Evolutionary conservation across 2,113 vertebrate species (phyloP), one percentile per base, ranked within the genome.

Genomic region (Gymnobelideus leadbeateri): DNA sequence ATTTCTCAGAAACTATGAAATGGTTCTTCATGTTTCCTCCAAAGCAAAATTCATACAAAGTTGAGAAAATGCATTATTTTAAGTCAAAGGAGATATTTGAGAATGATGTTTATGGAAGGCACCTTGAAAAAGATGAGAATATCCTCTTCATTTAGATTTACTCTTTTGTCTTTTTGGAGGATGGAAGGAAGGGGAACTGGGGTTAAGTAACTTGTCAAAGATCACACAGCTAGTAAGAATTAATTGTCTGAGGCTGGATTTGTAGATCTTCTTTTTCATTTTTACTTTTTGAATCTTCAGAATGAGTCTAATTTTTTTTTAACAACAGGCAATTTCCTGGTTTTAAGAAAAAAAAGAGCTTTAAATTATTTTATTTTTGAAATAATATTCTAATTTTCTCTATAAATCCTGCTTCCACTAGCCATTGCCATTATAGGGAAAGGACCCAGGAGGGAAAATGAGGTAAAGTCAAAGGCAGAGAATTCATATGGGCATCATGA

Each of bases 1-100:
- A 93, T 96, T 96, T 97, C 68, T 95, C 46, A 94, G 51, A 90
- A 68, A 96, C 51, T 57, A 96, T 51, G 91, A 95, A 97, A 95
- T 94, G 50, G 91, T 12, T 54, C 92, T 47, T 37, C 19, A 55
- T 61, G 92, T 84, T 96, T 51, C 94, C 46, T 95, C 95, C 94
- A 94, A 94, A 24, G n/a, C 91, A 89, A 92, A 97, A 96, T 96
- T 89, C 52, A 93, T 94, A 96, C 90, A 95, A 1, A 92, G 49
- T 93, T 91, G 49, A 91, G 93, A 93, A 94, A 95, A 55, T 49
- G 14, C 95, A 54, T 25, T 93, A 95, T 95, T 43, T 9, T 46
- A 52, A 96, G 95, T 37, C 68, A 97, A 55, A 93, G 55, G 89
- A 97, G 89, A 94, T 43, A 57, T 49, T 90, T 16, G 50, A 51